phyloP scores from a whole-genome alignment of 2,888 invertebrate species.

The Philereme vetulata region DNA sequence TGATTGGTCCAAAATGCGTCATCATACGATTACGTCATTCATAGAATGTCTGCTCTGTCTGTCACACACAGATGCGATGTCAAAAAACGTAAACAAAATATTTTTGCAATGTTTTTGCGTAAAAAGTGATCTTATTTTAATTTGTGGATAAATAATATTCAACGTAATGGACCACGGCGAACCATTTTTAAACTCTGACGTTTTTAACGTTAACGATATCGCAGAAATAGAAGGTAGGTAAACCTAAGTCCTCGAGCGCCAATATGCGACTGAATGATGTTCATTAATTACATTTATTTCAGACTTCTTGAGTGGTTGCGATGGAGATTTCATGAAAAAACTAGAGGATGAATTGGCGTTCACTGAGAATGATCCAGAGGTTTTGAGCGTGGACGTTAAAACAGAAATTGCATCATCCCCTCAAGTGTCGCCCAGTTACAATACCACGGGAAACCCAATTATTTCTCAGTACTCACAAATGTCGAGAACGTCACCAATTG shows the following conservation, averaged over 20 bases:
- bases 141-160: conserved; percentile 21
- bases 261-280: neutral
- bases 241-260: neutral
- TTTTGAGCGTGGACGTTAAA: conserved; percentile 65
- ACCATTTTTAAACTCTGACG: conserved; percentile 76
- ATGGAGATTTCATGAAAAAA: conserved; percentile 85
- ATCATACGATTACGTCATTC: conserved; percentile 48
- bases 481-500: conserved; percentile 36
- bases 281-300: conserved; percentile 29
- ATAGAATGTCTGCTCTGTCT: neutral
- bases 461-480: conserved; percentile 68
- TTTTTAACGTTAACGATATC: conserved; percentile 87
- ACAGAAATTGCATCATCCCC: conserved; percentile 56
- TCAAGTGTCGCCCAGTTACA: conserved; percentile 63
- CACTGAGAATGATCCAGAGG: conserved; percentile 60
- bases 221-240: conserved; percentile 87
- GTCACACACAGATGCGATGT: conserved; percentile 37
- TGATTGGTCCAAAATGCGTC: conserved; percentile 82
- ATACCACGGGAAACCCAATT: conserved; percentile 66
- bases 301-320: conserved; percentile 87
- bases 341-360: conserved; percentile 74
- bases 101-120: conserved; percentile 33
- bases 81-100: conserved; percentile 68
- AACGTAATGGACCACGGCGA: conserved; percentile 68
- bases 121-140: conserved; percentile 32